Evolutionary conservation across 2,797 vertebrate genomes (phyloP).

Genomic region (Diplodus sargus): DNA sequence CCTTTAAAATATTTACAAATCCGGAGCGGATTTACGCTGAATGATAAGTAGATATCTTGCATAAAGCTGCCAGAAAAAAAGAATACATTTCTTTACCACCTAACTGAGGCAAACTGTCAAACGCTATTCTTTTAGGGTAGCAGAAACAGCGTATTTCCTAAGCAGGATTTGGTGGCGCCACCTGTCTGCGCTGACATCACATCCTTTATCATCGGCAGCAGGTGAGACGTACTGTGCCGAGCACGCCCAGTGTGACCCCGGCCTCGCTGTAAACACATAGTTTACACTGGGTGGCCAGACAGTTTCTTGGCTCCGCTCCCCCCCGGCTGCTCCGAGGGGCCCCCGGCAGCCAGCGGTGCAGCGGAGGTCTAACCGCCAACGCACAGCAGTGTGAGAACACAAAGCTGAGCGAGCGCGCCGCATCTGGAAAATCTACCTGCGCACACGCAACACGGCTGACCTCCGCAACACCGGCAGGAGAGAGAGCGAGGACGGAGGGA

Average conservation of each 20-base stretch:
- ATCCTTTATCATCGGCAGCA: conserved; percentile 65
- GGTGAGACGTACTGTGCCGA: conserved; percentile 65
- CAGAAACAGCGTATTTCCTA: conserved; percentile 22
- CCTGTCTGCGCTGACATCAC: conserved; percentile 34
- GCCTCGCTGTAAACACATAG: conserved; percentile 79
- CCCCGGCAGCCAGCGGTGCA: conserved; percentile 44
- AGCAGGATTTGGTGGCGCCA: conserved; percentile 10
- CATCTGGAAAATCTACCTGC: conserved; percentile 72
- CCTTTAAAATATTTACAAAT: conserved; percentile 76
- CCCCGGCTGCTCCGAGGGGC: conserved; percentile 52
- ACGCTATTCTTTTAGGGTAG: background rate
- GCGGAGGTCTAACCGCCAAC: conserved; percentile 60
- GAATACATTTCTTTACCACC: conserved; percentile 19
- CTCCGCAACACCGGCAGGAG: conserved; percentile 36
- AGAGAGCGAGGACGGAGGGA: background rate
- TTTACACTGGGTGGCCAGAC: conserved; percentile 77
- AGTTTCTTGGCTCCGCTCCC: conserved; percentile 69
- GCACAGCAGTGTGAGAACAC: conserved; percentile 60
- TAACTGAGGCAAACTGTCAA: conserved; percentile 4
- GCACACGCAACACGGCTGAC: conserved; percentile 37
- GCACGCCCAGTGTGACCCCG: conserved; percentile 69
- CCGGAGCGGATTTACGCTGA: conserved; percentile 44
- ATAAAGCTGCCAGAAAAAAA: conserved; percentile 20
- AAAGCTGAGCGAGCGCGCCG: conserved; percentile 43
- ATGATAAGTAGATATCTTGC: conserved; percentile 53